phyloP scores from a whole-genome alignment of 1,140 invertebrate species.

The Apis dorsata region DNA sequence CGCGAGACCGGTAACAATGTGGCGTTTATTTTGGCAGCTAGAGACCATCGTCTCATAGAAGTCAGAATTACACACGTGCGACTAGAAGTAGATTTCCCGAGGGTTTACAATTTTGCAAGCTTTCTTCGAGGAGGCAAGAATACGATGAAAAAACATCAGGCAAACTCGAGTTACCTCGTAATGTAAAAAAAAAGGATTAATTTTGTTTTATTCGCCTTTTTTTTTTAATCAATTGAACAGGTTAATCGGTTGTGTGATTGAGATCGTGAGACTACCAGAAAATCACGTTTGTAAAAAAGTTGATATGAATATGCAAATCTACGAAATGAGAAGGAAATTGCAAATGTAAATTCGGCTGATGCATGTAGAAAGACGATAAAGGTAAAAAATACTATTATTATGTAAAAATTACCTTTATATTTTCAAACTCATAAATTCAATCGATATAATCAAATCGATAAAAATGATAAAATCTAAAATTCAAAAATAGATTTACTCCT shows the following conservation, averaged over 20 bases:
- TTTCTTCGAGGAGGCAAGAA: background rate
- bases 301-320: background rate
- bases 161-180: slow-evolving; percentile 18
- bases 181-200: background rate
- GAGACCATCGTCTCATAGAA: background rate
- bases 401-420: too few relatives aligned
- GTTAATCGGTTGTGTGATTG: background rate
- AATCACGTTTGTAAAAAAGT: background rate
- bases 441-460: too few relatives aligned
- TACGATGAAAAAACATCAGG: background rate
- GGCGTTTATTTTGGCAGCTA: slow-evolving; percentile 27
- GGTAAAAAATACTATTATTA: too few relatives aligned
- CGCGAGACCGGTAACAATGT: background rate
- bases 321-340: background rate
- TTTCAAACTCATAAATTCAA: too few relatives aligned
- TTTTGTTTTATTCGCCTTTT: background rate
- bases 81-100: background rate
- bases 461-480: too few relatives aligned
- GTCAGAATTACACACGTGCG: background rate
- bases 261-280: background rate
- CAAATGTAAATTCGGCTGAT: background rate
- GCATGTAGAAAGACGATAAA: background rate
- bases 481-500: too few relatives aligned
- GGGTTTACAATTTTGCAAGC: background rate
- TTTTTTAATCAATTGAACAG: background rate